Evolutionary conservation across 2,797 vertebrate species (phyloP), one percentile per base, ranked within the genome.

Genomic region (Falco columbarius): DNA sequence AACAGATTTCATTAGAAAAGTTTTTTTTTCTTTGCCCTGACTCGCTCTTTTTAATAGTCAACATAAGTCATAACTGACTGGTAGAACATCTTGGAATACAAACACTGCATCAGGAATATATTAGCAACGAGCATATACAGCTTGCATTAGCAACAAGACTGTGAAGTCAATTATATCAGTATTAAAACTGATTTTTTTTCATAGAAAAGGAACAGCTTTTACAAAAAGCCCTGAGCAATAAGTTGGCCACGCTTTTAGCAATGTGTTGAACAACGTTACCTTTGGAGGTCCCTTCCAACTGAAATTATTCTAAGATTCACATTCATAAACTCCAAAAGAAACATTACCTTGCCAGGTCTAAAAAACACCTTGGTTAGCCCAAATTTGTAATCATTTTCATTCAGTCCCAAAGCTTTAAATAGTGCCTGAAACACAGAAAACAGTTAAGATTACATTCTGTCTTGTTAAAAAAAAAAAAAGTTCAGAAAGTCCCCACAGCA

Each of bases 381-480:
- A 24, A 99, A 99, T 98, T 99, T 99, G 98, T 99, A 99, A 98
- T 99, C 99, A 19, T 99, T 97, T 98, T 99, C 99, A 80, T 99
- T 99, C 96, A 99, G 98, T 32, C 99, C 99, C 94, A 99, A 98
- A 80, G 99, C 99, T 98, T 99, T 99, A 98, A 99, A 99, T 24
- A 99, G 96, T 94, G 99, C 99, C 99, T 99, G 98, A 52, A 98
- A 97, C 90, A 86, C 22, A 97, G 56, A 73, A 90, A 94, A 88
- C 63, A 91, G 85, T 92, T 73, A 82, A 36, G 34, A 73, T 92
- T 88, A 49, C 40, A 74, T 62, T 84, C 36, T 65, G 19, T 12
- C 27, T 70, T 30, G 11, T 77, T 62, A 2, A 36, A 90, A 38
- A 36, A 2, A 90, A 38, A 36, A 55, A 29, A 36, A 23, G 27